Conservation (phyloP, 2,797 vertebrate genomes). For the Spheniscus humboldti region DNA sequence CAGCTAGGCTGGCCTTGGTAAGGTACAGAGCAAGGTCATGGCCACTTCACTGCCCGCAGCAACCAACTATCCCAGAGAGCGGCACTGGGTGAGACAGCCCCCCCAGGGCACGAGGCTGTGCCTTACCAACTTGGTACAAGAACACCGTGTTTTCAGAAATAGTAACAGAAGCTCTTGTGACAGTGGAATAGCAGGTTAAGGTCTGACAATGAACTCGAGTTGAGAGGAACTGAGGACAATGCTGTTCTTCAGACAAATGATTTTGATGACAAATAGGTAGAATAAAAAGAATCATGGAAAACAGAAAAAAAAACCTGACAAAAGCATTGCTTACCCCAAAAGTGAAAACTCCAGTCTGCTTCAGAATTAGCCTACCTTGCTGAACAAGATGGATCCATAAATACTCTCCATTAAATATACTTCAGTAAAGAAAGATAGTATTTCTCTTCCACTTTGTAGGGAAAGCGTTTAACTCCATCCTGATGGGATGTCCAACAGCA, state of each 20-base stretch:
- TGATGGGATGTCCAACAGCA: neutral
- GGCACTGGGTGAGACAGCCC: neutral
- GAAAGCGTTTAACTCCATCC: neutral
- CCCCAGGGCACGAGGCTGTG: neutral
- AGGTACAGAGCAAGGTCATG: neutral
- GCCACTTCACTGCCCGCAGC: neutral
- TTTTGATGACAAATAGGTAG: neutral
- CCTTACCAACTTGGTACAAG: no score
- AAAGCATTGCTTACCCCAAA: neutral
- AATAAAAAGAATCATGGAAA: neutral
- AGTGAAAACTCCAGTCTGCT: neutral
- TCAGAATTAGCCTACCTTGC: neutral
- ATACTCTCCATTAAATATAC: neutral
- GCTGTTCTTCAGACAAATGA: neutral
- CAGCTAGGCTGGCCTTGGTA: neutral
- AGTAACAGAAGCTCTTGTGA: neutral
- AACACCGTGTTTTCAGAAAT: neutral
- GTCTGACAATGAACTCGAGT: neutral
- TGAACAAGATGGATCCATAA: neutral
- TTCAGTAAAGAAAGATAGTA: neutral
- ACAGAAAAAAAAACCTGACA: fast-evolving
- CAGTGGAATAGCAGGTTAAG: neutral
- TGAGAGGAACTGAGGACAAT: neutral
- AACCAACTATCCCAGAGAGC: neutral
- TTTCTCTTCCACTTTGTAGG: neutral